phyloP scores from a whole-genome alignment of 2,888 invertebrate species.

The Lysandra bellargus region DNA sequence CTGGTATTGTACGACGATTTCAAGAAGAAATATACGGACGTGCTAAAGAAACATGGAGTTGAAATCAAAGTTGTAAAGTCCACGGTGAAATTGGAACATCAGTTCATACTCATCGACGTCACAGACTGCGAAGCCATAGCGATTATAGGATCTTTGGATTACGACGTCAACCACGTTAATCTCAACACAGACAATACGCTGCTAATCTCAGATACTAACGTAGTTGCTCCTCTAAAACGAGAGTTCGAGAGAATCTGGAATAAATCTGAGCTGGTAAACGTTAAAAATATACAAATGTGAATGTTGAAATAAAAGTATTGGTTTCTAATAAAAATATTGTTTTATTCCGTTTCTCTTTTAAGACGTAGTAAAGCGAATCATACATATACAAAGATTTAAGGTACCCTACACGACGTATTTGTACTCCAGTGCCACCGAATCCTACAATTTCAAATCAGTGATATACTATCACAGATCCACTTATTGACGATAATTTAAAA shows the following conservation, averaged over 20 bases:
- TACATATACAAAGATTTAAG: constrained; percentile 32
- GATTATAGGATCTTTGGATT: constrained; percentile 58
- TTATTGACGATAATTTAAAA: constrained; percentile 34
- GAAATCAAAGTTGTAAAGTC: constrained; percentile 56
- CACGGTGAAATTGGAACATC: constrained; percentile 53
- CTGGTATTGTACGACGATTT: constrained; percentile 54
- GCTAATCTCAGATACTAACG: constrained; percentile 53
- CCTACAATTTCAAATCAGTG: constrained; percentile 40
- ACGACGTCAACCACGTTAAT: constrained; percentile 51
- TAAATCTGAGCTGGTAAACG: not conserved
- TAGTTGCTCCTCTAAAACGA: constrained; percentile 50
- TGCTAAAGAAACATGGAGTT: constrained; percentile 52
- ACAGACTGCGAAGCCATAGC: constrained; percentile 51
- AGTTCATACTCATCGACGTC: constrained; percentile 61
- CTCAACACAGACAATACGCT: constrained; percentile 55
- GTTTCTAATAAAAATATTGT: constrained; percentile 55
- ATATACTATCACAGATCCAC: constrained; percentile 46
- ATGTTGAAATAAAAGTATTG: constrained; percentile 34
- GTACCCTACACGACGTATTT: constrained; percentile 50
- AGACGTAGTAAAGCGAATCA: constrained; percentile 48
- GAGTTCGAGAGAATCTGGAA: constrained; percentile 64
- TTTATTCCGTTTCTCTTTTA: constrained; percentile 62
- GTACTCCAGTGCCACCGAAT: constrained; percentile 69
- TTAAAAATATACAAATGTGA: constrained; percentile 12
- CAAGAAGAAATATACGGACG: constrained; percentile 46